Percentiles rank a stretch among this genome's conserved stretches.
Conservation (phyloP, 2,888 invertebrate species). For the Crematogaster levior region DNA sequence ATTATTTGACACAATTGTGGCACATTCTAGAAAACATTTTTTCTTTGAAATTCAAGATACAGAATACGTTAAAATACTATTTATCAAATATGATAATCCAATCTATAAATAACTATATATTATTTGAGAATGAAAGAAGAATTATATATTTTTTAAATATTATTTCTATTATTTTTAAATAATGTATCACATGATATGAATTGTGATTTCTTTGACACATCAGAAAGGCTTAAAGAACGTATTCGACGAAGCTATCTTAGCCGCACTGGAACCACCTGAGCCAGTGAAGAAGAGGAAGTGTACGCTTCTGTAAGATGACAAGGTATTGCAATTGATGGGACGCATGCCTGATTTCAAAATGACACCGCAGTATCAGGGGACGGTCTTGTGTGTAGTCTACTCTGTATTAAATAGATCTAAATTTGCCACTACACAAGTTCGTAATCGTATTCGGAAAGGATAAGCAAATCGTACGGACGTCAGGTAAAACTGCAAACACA, state of each 20-base stretch:
- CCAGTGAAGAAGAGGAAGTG: conserved; percentile 97
- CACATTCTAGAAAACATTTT: neutral
- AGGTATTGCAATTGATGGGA: conserved; percentile 59
- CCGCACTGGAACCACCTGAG: conserved; percentile 99
- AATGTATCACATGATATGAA: neutral
- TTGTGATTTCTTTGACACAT: conserved; percentile 72
- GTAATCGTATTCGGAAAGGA: conserved; percentile 35
- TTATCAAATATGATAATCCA: neutral
- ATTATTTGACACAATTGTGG: neutral
- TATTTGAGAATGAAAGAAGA: neutral
- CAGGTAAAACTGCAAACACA: conserved; percentile 57
- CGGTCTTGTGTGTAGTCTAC: conserved; percentile 66
- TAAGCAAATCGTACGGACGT: conserved; percentile 35
- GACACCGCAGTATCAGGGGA: conserved; percentile 57
- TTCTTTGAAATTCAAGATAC: neutral
- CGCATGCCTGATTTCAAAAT: conserved; percentile 54
- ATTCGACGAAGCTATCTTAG: conserved; percentile 99
- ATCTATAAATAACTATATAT: neutral
- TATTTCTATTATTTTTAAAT: neutral
- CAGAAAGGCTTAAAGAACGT: conserved; percentile 99
- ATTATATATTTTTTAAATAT: neutral
- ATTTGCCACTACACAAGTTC: conserved; percentile 56
- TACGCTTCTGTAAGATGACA: conserved; percentile 89
- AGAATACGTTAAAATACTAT: neutral
- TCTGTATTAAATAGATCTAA: conserved; percentile 58